phyloP scores from a whole-genome alignment of 2,113 vertebrate species.

The Amblyornis subalaris region DNA sequence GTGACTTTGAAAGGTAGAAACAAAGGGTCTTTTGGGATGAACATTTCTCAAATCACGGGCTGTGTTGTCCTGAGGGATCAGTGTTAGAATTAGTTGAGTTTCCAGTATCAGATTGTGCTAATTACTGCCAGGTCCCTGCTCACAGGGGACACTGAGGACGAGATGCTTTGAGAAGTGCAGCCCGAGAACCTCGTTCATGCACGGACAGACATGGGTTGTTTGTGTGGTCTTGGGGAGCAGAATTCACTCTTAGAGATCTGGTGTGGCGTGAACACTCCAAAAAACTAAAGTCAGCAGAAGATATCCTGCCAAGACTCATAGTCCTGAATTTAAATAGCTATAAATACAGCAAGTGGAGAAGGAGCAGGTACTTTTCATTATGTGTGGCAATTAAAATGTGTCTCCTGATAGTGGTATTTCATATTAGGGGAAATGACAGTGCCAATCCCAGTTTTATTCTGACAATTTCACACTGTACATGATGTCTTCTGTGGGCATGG shows the following conservation, averaged over 20 bases:
- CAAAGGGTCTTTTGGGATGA: neutral
- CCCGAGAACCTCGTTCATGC: neutral
- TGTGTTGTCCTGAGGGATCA: neutral
- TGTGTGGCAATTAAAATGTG: neutral
- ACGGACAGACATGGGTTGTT: rapidly evolving
- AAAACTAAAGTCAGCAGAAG: neutral
- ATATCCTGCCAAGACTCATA: neutral
- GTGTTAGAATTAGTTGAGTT: neutral
- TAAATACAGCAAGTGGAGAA: neutral
- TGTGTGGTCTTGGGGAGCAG: rapidly evolving
- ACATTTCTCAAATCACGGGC: rapidly evolving
- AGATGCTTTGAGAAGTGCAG: neutral
- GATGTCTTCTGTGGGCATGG: neutral
- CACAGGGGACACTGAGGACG: neutral
- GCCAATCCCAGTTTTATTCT: neutral
- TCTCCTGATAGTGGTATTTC: neutral
- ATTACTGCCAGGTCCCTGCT: neutral
- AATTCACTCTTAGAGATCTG: neutral
- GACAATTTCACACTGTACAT: neutral
- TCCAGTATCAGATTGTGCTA: neutral
- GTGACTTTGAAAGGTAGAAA: neutral
- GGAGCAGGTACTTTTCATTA: neutral
- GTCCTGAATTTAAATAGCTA: neutral
- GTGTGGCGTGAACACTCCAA: rapidly evolving
- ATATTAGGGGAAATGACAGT: neutral